Conservation (phyloP, 2,113 vertebrate species). For the Erythrocercus mccallii region DNA sequence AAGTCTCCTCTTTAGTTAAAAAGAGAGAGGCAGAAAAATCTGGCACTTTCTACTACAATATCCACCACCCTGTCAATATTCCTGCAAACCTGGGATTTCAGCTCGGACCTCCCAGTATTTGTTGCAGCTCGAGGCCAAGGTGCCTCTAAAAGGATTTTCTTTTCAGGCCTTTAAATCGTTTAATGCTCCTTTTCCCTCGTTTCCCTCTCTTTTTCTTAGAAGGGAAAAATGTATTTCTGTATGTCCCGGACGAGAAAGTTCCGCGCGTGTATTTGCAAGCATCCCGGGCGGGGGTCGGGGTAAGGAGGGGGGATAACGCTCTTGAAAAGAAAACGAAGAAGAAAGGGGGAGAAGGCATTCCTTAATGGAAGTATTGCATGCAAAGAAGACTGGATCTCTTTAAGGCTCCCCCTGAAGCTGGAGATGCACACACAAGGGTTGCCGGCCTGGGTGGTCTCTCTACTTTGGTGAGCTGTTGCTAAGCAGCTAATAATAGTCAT, state of each 20-base stretch:
- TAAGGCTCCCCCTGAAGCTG: not conserved
- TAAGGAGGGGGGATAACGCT: not conserved
- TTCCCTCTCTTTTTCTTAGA: not conserved
- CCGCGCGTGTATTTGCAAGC: not conserved
- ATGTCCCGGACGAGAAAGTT: not conserved
- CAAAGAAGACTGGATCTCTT: not conserved
- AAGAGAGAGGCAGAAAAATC: conserved; percentile 48
- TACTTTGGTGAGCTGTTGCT: not conserved
- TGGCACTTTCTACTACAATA: conserved; percentile 72
- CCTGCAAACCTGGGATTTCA: conserved; percentile 77
- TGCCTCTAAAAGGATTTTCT: conserved; percentile 78
- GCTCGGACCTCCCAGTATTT: conserved; percentile 82
- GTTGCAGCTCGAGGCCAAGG: conserved; percentile 82
- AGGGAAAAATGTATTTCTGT: not conserved
- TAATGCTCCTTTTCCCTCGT: not conserved
- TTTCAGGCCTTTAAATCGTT: conserved; percentile 69
- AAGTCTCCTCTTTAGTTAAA: conserved; percentile 65
- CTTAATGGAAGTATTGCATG: not conserved
- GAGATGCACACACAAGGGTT: not conserved
- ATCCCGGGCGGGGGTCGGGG: not conserved
- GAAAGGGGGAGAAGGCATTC: not conserved
- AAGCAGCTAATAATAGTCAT: not conserved
- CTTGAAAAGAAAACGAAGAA: not conserved
- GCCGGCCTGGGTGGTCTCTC: not conserved
- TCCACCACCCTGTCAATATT: conserved; percentile 80